Conservation (phyloP, 1,140 invertebrate genomes). For the Scaptomyza pallida region DNA sequence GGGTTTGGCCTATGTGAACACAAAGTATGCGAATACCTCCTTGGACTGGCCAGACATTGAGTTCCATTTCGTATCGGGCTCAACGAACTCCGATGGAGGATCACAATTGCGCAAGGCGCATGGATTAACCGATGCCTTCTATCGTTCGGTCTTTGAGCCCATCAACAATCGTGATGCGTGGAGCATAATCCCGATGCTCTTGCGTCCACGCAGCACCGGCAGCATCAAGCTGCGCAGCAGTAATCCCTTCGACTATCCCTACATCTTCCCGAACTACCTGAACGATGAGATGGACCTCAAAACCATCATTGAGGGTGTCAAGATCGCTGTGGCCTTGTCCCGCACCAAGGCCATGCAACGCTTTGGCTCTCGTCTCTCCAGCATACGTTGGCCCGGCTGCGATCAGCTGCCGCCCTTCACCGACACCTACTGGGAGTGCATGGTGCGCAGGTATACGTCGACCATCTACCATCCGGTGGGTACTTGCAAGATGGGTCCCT, state of each 20-base stretch:
- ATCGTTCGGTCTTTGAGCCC: conserved; percentile 89
- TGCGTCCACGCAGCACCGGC: conserved; percentile 92
- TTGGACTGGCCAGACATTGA: conserved; percentile 96
- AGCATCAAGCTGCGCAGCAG: conserved; percentile 90
- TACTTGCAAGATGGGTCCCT: conserved; percentile 96
- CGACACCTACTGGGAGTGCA: conserved; percentile 92
- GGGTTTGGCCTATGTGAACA: conserved; percentile 95
- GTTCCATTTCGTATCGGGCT: conserved; percentile 96
- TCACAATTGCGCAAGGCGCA: conserved; percentile 92
- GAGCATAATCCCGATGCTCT: conserved; percentile 93
- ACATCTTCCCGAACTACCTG: conserved; percentile 97
- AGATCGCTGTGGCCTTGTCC: conserved; percentile 90
- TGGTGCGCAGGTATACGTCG: conserved; percentile 91
- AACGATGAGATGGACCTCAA: conserved; percentile 91
- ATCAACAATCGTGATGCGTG: conserved; percentile 92
- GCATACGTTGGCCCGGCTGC: conserved; percentile 89
- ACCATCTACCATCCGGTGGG: conserved; percentile 95
- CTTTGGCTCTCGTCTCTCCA: conserved; percentile 89
- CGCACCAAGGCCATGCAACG: conserved; percentile 89
- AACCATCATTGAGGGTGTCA: conserved; percentile 92
- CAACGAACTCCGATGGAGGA: conserved; percentile 94
- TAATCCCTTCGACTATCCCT: conserved; percentile 95
- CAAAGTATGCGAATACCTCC: conserved; percentile 92
- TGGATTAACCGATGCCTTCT: conserved; percentile 90
- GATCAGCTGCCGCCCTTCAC: conserved; percentile 87